Evolutionary conservation across 2,888 invertebrate species (phyloP).

Genomic region (Eugnorisma glareosa): DNA sequence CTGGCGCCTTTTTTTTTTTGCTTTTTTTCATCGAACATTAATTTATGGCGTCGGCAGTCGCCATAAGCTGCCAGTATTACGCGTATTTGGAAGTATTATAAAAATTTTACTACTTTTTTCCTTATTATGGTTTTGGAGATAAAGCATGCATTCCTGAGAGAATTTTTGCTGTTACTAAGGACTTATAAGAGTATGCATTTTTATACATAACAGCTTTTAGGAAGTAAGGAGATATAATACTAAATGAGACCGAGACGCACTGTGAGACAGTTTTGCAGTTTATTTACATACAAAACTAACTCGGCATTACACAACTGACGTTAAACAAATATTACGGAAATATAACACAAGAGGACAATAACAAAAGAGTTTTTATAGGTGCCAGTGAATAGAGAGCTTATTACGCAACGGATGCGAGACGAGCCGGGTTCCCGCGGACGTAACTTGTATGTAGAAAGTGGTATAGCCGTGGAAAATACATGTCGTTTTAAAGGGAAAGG

Average conservation of each 20-base stretch:
- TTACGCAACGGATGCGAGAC: constrained; percentile 75
- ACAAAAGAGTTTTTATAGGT: constrained; percentile 64
- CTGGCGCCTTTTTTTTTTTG: constrained; percentile 72
- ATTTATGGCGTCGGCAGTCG: constrained; percentile 70
- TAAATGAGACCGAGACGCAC: background rate
- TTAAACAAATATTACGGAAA: constrained; percentile 60
- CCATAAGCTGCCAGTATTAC: constrained; percentile 79
- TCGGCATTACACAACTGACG: constrained; percentile 50
- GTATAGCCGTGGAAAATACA: constrained; percentile 64
- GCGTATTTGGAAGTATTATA: constrained; percentile 64
- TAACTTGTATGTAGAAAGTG: constrained; percentile 76
- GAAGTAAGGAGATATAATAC: background rate
- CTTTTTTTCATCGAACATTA: constrained; percentile 65
- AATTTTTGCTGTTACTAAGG: constrained; percentile 37
- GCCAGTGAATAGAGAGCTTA: constrained; percentile 60
- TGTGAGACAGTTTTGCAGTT: constrained; percentile 49
- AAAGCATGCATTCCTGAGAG: constrained; percentile 45
- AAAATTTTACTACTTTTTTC: constrained; percentile 43
- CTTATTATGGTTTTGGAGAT: constrained; percentile 40
- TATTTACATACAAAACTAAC: constrained; percentile 50
- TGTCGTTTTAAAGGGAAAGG: constrained; percentile 71
- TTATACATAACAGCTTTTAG: constrained; percentile 23
- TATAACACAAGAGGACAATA: constrained; percentile 56
- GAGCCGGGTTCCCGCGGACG: constrained; percentile 75
- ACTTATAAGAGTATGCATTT: constrained; percentile 18